phyloP scores from a whole-genome alignment of 35 echinoderm and acorn worm species.

The Apostichopus californicus region DNA sequence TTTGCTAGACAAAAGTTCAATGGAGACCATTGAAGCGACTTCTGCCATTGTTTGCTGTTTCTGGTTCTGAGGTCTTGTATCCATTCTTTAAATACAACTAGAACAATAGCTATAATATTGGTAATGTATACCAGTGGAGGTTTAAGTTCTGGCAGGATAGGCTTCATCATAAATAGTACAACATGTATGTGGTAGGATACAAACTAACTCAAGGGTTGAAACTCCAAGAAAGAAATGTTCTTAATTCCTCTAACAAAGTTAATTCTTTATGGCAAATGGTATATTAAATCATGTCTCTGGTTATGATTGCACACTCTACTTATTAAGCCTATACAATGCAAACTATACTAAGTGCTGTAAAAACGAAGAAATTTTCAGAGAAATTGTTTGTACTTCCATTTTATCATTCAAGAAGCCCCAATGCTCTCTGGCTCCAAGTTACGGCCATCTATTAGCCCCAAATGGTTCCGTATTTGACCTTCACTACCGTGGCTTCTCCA shows the following conservation, averaged over 20 bases:
- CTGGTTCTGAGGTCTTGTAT: not conserved
- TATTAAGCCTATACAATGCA: not conserved
- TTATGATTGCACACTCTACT: not conserved
- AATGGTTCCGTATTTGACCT: not conserved
- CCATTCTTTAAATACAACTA: not conserved
- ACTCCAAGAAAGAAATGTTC: not conserved
- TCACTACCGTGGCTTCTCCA: not conserved
- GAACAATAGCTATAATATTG: too few species aligned
- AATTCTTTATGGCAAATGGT: too few species aligned
- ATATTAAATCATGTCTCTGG: too few species aligned
- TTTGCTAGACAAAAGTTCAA: slow-evolving; percentile 1
- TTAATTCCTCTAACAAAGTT: not conserved
- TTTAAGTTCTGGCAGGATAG: not conserved
- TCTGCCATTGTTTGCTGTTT: slow-evolving; percentile 15
- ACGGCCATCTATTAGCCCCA: not conserved
- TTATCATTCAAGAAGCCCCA: too few species aligned
- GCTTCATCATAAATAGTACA: not conserved
- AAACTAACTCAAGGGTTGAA: not conserved
- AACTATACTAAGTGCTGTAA: not conserved
- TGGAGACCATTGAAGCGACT: not conserved
- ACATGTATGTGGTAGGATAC: not conserved
- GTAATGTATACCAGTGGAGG: too few species aligned
- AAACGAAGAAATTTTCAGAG: too few species aligned
- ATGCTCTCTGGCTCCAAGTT: too few species aligned
- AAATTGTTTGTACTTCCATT: too few species aligned